A percentile compares a stretch with the other conserved stretches of the same genome.
Evolutionary conservation across 2,888 invertebrate species (phyloP).

Genomic region (Amiota communis): DNA sequence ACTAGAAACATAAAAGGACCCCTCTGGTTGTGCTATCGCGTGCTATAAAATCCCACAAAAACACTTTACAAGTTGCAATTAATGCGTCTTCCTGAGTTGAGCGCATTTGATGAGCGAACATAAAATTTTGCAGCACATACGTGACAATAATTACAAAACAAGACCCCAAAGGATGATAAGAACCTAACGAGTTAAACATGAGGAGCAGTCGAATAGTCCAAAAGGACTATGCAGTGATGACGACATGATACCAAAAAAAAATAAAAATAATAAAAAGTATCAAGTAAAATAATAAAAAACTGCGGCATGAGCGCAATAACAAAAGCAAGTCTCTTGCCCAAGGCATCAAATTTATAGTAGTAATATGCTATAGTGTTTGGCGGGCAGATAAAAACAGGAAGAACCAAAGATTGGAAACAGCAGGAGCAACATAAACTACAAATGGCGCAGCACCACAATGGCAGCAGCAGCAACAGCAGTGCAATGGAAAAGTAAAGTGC

Average conservation of each 20-base stretch:
- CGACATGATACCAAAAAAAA: background rate
- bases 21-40: background rate
- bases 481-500: background rate
- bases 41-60: background rate
- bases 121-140: constrained; percentile 58
- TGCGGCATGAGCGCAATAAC: constrained; percentile 10
- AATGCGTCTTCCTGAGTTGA: constrained; percentile 11
- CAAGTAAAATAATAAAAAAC: constrained; percentile 22
- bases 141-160: constrained; percentile 58
- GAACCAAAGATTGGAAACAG: background rate
- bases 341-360: constrained; percentile 19
- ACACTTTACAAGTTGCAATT: constrained; percentile 29
- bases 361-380: background rate
- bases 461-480: background rate
- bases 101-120: constrained; percentile 38
- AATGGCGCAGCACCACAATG: constrained; percentile 12
- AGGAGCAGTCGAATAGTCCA: background rate
- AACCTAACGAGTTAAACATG: background rate
- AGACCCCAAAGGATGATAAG: constrained; percentile 12
- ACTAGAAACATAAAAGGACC: background rate
- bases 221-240: background rate
- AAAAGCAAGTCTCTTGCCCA: background rate
- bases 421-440: constrained; percentile 22
- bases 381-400: background rate
- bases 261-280: background rate